phyloP scores from a whole-genome alignment of 2,113 vertebrate species.

The Ancistrus triradiatus region DNA sequence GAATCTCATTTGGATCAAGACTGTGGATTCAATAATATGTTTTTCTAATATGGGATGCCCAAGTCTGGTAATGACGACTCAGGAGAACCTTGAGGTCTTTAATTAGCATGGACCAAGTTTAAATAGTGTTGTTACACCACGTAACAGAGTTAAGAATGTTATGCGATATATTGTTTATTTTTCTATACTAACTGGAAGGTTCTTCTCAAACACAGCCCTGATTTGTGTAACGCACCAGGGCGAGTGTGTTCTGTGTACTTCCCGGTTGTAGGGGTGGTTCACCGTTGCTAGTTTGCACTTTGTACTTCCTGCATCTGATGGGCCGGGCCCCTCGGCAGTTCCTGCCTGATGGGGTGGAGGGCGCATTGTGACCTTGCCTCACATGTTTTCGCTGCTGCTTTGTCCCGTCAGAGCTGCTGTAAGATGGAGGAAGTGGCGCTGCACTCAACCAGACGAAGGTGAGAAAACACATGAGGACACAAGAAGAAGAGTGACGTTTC shows the following conservation, averaged over 20 bases:
- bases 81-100: too few relatives aligned
- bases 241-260: constrained; percentile 46
- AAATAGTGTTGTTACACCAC: too few relatives aligned
- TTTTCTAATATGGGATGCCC: too few relatives aligned
- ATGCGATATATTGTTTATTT: too few relatives aligned
- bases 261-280: constrained; percentile 46
- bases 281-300: constrained; percentile 59
- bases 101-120: too few relatives aligned
- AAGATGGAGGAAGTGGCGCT: constrained; percentile 25
- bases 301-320: constrained; percentile 66
- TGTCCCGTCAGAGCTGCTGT: constrained; percentile 32
- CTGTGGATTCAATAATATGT: too few relatives aligned
- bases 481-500: too few relatives aligned
- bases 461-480: constrained; percentile 1
- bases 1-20: too few relatives aligned
- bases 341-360: constrained; percentile 57
- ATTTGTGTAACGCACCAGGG: constrained; percentile 28
- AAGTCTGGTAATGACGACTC: too few relatives aligned
- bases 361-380: constrained; percentile 56
- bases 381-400: constrained; percentile 48
- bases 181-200: too few relatives aligned
- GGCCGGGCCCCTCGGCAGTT: constrained; percentile 57
- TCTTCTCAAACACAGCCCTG: too few relatives aligned
- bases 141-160: too few relatives aligned
- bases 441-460: not conserved